Percentiles rank a stretch among this genome's conserved stretches.
phyloP scores from a whole-genome alignment of 2,888 invertebrate genomes.

The Reticulitermes lucifugus region DNA sequence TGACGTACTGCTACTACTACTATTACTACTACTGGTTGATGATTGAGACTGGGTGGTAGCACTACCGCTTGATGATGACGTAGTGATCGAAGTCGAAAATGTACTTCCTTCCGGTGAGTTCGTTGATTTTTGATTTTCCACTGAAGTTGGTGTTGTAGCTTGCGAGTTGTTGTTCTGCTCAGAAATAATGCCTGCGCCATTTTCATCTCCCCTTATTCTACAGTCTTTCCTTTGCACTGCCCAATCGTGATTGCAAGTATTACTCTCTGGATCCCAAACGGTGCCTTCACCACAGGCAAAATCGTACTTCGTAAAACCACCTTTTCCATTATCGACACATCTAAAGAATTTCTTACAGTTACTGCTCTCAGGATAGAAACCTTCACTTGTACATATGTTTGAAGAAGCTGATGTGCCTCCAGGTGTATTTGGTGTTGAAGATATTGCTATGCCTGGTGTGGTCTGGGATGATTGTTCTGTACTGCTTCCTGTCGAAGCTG shows the following conservation, averaged over 20 bases:
- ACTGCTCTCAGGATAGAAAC: constrained; percentile 72
- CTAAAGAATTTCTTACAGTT: constrained; percentile 76
- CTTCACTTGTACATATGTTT: constrained; percentile 62
- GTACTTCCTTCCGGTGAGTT: not conserved
- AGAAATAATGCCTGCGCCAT: not conserved
- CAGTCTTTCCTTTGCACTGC: constrained; percentile 62
- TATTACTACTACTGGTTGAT: constrained; percentile 19
- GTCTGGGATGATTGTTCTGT: not conserved
- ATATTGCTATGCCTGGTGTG: constrained; percentile 1
- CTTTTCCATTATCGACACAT: constrained; percentile 72
- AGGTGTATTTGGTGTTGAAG: not conserved
- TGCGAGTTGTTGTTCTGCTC: not conserved
- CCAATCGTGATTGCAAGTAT: constrained; percentile 79
- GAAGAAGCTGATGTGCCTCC: not conserved
- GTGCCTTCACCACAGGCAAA: constrained; percentile 82
- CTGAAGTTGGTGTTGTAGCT: constrained; percentile 13
- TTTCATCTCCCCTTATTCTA: not conserved
- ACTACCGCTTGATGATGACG: not conserved
- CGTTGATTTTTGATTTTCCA: constrained; percentile 30
- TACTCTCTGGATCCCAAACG: constrained; percentile 77
- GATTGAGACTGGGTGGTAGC: not conserved
- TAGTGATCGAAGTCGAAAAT: not conserved
- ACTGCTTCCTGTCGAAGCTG: constrained; percentile 11
- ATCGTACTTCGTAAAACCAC: constrained; percentile 73
- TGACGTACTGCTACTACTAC: constrained; percentile 30